phyloP scores from a whole-genome alignment of 2,113 vertebrate species.

The Arizona elegans region DNA sequence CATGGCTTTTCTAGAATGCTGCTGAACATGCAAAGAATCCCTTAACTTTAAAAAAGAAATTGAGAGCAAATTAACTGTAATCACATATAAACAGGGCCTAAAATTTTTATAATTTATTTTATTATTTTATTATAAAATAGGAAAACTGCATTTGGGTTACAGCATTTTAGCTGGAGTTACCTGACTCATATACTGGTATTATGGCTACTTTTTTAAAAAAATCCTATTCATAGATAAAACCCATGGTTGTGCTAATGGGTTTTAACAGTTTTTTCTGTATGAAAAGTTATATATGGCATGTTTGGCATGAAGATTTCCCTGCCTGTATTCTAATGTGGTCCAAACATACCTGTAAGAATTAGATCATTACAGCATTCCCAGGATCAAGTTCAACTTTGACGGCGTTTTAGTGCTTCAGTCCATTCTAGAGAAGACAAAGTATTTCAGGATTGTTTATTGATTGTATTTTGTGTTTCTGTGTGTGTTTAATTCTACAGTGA shows the following conservation, averaged over 20 bases:
- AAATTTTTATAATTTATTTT: not conserved
- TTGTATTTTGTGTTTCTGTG: slow-evolving; percentile 28
- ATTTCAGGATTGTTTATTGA: slow-evolving; percentile 38
- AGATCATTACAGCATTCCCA: not conserved
- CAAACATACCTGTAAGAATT: not conserved
- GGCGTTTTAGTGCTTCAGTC: not conserved
- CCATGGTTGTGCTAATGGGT: no score
- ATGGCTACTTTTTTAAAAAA: not conserved
- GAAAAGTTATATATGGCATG: not conserved
- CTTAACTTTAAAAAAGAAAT: not conserved
- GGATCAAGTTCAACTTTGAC: slow-evolving; percentile 9
- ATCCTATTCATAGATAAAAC: not conserved
- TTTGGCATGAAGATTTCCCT: not conserved
- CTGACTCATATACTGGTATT: no score
- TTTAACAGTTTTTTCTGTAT: not conserved
- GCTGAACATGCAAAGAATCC: not conserved
- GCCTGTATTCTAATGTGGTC: not conserved
- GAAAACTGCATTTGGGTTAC: not conserved
- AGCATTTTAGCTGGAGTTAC: not conserved
- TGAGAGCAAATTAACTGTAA: not conserved
- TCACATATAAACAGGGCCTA: not conserved
- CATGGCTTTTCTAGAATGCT: not conserved
- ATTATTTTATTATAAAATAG: not conserved
- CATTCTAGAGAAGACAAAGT: slow-evolving; percentile 2
- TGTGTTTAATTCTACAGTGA: slow-evolving; percentile 46